These are phyloP conservation scores for Python bivittatus DNA, from an alignment of 2,113 vertebrate species.

Conservation along the genomic window DNA sequence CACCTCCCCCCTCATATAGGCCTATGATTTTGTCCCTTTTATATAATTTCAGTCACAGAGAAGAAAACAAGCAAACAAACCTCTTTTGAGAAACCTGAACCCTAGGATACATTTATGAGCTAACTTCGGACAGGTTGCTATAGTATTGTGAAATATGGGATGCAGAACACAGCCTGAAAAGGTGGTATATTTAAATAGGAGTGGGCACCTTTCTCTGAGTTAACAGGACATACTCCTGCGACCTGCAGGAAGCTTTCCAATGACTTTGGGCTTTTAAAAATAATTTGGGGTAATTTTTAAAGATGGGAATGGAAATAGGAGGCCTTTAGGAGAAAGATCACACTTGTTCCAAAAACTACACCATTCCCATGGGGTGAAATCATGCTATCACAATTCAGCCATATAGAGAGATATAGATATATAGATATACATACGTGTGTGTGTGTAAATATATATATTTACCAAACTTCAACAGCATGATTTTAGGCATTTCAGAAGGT, in stretches of 20 bases:
- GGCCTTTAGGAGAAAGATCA: background rate
- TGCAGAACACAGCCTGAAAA: background rate
- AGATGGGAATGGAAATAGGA: background rate
- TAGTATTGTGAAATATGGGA: conserved; percentile 22
- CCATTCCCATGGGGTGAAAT: background rate
- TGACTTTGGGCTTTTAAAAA: background rate
- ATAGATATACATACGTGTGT: too few relatives aligned
- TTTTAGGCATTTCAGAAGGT: background rate
- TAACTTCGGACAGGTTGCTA: conserved; percentile 19
- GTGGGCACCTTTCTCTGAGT: background rate
- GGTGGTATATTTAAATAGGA: background rate
- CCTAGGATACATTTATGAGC: conserved; percentile 27
- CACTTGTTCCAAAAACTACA: background rate
- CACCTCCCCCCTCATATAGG: background rate
- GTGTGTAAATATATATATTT: too few relatives aligned
- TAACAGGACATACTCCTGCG: background rate
- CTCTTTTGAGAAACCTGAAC: background rate
- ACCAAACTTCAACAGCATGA: background rate
- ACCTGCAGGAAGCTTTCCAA: background rate
- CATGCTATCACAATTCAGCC: background rate
- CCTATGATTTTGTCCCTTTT: background rate
- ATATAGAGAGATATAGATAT: too few relatives aligned
- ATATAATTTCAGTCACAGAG: background rate
- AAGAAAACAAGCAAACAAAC: background rate
- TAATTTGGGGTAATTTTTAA: background rate